These are phyloP conservation scores for Tragelaphus imberbis DNA, from an alignment of 2,113 vertebrate species.

Conservation along the genomic window DNA sequence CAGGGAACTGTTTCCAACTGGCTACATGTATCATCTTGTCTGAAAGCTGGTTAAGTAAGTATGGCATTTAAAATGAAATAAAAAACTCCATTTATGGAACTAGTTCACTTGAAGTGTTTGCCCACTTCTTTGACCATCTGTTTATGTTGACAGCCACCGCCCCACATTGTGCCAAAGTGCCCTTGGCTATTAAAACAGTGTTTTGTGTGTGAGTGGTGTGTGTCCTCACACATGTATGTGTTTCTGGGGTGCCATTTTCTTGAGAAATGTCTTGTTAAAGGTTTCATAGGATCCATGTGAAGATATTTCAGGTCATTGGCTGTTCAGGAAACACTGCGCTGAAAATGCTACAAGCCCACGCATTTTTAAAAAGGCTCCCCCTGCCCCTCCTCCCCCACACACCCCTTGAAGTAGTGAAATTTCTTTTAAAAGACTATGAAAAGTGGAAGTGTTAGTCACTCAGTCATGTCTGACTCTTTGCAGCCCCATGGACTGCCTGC, in stretches of 20 bases:
- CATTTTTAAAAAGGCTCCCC: background rate
- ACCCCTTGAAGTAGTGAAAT: background rate
- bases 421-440: conserved; percentile 7
- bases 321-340: conserved; percentile 50
- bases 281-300: conserved; percentile 50
- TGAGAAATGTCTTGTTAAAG: conserved; percentile 68
- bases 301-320: conserved; percentile 67
- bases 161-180: conserved; percentile 84
- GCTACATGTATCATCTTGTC: conserved; percentile 84
- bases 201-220: conserved; percentile 70
- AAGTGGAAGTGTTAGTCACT: background rate
- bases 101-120: conserved; percentile 81
- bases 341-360: background rate
- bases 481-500: background rate
- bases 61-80: conserved; percentile 84
- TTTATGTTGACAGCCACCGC: conserved; percentile 86
- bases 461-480: background rate
- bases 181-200: conserved; percentile 84
- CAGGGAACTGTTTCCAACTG: conserved; percentile 83
- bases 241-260: conserved; percentile 67
- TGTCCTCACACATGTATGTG: conserved; percentile 72
- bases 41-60: conserved; percentile 83
- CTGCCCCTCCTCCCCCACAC: background rate
- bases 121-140: conserved; percentile 89
- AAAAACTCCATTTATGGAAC: conserved; percentile 83